Percentiles rank a stretch among this genome's conserved stretches.
These are phyloP conservation scores for Taenioides sp. DNA, from an alignment of 2,797 vertebrate species.

Conservation along the genomic window DNA sequence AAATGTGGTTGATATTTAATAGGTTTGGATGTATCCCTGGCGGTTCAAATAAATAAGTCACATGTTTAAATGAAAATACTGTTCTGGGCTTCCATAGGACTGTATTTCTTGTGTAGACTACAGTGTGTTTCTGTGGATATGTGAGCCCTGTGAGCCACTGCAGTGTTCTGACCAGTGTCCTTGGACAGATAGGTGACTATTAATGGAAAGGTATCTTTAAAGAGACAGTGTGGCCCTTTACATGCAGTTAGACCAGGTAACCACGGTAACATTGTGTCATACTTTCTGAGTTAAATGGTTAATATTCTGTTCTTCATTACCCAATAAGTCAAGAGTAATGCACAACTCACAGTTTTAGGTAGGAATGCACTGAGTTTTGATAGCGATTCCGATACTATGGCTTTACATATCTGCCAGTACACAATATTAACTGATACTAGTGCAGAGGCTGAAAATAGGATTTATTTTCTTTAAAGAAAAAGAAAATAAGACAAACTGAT, in stretches of 20 bases:
- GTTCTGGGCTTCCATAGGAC: no score
- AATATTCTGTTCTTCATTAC: not conserved
- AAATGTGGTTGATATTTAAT: no score
- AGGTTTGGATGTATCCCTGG: no score
- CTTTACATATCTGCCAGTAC: no score
- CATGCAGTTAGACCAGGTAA: conserved; percentile 15
- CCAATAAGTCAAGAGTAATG: not conserved
- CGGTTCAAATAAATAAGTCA: no score
- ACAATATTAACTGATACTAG: no score
- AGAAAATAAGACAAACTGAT: no score
- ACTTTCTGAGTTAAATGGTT: not conserved
- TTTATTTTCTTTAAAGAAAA: no score
- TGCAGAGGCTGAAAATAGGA: no score
- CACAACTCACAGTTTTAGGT: not conserved
- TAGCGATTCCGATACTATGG: no score
- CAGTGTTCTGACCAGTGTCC: conserved; percentile 22
- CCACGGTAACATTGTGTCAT: not conserved
- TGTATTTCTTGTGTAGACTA: not conserved
- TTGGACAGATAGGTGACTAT: conserved; percentile 28
- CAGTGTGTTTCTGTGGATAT: not conserved
- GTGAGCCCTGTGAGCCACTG: conserved; percentile 21
- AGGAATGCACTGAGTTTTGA: no score
- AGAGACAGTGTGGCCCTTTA: conserved; percentile 16
- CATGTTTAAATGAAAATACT: no score
- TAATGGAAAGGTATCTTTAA: conserved; percentile 43